Evolutionary conservation across 1,140 invertebrate genomes (phyloP), one percentile per base, ranked within the genome.

Genomic region (Cherax quadricarinatus): DNA sequence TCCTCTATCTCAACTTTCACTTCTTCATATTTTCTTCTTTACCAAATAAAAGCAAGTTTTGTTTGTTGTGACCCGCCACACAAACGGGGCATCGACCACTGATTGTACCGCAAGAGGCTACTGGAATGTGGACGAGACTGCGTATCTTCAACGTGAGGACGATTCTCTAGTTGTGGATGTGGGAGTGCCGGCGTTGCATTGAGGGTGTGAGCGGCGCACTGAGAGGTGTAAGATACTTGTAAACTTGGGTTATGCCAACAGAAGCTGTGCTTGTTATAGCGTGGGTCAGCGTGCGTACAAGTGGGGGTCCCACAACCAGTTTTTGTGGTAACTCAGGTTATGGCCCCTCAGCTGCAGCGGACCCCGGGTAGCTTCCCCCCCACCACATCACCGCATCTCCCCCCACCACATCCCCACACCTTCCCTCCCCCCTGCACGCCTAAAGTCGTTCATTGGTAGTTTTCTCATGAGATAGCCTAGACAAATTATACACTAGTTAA

Each of bases 321-420:
- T 83, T 83, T 83, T 83, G 81, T 83, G 51, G n/a, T n/a, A 51
- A 16, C 24, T 60, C 81, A 30, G 81, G 30, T 53, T 60, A 24
- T 16, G 81, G 51, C 81, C 81, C 18, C 41, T 30, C 14, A 49
- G 24, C 80, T 48, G 81, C 81, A 21, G 81, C 81, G 51, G 30
- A 57, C 81, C 51, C 49, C 21, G 30, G 49, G 41, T 51, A 53
- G 12, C 81, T 51, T 57, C 18, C 62, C 14, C 62, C 62, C 5
- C 62, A 21, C 10, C 62, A 66, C 62, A 18, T 10, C 57, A 60
- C 57, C 57, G 1, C 16, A 60, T 3, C 9, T 41, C 2, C 30
- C 30, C 53, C 9, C 62, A 21, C 62, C 18, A 66, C 62, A 18
- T 57, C 53, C 53, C 0, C 18, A 66, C 18, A 16, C 62, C 57